Base-by-base conservation (phyloP, 2,888 invertebrate species). In the Leucania comma region DNA sequence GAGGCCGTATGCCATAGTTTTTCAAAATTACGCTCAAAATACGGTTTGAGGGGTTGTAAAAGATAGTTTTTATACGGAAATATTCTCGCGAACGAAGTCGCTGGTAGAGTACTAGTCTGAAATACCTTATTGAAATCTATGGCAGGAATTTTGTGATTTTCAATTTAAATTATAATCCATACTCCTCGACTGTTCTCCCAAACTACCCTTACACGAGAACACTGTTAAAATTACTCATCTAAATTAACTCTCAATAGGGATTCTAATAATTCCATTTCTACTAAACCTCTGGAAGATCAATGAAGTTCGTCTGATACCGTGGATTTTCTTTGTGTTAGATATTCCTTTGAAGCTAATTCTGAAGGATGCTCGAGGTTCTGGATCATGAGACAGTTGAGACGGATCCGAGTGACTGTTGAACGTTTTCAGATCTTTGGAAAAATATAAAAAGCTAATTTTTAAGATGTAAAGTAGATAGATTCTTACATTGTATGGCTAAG, bases 261-360 rank as follows among this genome's bases (percentile, higher is more conserved):
- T 53, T 22, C 17, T 35, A 32, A 51, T 42, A 48, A 35, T 26
- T 42, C 53, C 24, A 38, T 54, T 66, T 58, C 4, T 24, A 26
- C 12, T 57, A 38, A 66, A 58, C 32, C 0, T 24, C 35, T 38
- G 50, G 48, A 56, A 78, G 46, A 42, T 56, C 17, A 35, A 12
- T n/a, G 20, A 48, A 32, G 20, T 62, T 62, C 29, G 12, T n/a
- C 59, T 57, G 32, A 56, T 9, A 24, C 29, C 10, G 10, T 56
- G 5, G n/a, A 46, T 65, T 56, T 62, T n/a, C 53, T 63, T 67
- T 74, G 62, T 74, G 54, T 26, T 60, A 5, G 22, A 8, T 2
- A 54, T 58, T 59, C 50, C 54, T 73, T 73, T 77, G 62, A 67
- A 66, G 38, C n/a, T 51, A 22, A 46, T 62, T 46, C 35, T 74